These are phyloP conservation scores for Sula dactylatra DNA, from an alignment of 2,113 vertebrate species.

Conservation along the genomic window DNA sequence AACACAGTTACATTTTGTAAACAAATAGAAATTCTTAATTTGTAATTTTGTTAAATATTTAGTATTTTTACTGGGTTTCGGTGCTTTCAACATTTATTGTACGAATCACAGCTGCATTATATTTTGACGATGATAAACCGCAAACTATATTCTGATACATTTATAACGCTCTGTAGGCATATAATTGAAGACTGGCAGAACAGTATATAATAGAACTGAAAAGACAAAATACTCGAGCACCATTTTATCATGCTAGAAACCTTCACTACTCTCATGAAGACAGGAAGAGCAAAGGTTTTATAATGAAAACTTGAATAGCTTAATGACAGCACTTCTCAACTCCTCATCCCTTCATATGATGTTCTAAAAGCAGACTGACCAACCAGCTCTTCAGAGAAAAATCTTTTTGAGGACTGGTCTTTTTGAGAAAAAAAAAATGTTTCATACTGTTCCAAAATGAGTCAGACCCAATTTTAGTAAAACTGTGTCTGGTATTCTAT, in stretches of 20 bases:
- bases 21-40: background rate
- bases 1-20: background rate
- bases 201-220: background rate
- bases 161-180: background rate
- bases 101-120: background rate
- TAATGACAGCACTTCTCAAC: slow-evolving; percentile 1
- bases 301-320: slow-evolving; percentile 19
- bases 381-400: background rate
- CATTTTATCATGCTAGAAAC: background rate
- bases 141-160: background rate
- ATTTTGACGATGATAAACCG: background rate
- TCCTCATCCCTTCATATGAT: background rate
- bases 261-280: background rate
- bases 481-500: slow-evolving; percentile 29
- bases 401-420: background rate
- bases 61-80: background rate
- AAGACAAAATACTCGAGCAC: background rate
- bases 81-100: background rate
- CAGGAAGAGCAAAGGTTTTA: background rate
- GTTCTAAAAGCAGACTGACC: slow-evolving; percentile 29
- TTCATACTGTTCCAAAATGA: slow-evolving; percentile 53
- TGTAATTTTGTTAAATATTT: background rate
- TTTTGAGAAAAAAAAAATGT: slow-evolving; percentile 3
- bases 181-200: background rate
- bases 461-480: slow-evolving; percentile 49